Evolutionary conservation across 2,888 invertebrate species (phyloP), one percentile per base, ranked within the genome.

Genomic region (Oligia fasciuncula): DNA sequence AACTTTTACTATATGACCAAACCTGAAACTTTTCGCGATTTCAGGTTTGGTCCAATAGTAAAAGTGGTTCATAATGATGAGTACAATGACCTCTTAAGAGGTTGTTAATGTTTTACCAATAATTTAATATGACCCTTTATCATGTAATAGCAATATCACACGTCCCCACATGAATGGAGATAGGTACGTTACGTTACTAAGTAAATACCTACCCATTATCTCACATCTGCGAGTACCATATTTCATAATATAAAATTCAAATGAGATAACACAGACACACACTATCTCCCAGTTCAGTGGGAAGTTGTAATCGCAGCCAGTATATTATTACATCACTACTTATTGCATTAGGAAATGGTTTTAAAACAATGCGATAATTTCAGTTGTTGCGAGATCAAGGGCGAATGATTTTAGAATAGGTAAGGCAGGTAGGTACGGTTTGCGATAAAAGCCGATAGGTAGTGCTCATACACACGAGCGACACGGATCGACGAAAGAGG

Each of bases 211-310:
- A 68, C 8, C 29, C 57, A 35, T 40, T 68, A 80, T 76, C 35
- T 35, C 3, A 35, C 72, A 85, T 73, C 62, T 70, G n/a, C 11
- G 4, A 66, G 23, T 8, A 65, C 40, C 72, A 66, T 80, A 73
- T 71, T 73, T 80, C 70, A 35, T 35, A 35, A 2, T 35, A 5
- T 76, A 65, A 73, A 68, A 60, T 68, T 40, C 8, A 40, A 57
- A 17, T 35, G 69, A 80, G 83, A 83, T 83, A 85, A 84, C 78
- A 83, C 35, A 70, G 43, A 75, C 80, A 70, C 35, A 62, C 70
- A 35, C 46, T 75, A 79, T 84, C 74, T 62, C 57, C 9, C 19
- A 29, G 65, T 79, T 78, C 54, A 78, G 51, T 73, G 46, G 57
- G 62, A 80, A 83, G 43, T 80, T 83, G 60, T 84, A 14, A 84